Percentiles rank a stretch among this genome's conserved stretches.
These are phyloP conservation scores for Micromys minutus DNA, from an alignment of 2,113 vertebrate species.

Conservation along the genomic window DNA sequence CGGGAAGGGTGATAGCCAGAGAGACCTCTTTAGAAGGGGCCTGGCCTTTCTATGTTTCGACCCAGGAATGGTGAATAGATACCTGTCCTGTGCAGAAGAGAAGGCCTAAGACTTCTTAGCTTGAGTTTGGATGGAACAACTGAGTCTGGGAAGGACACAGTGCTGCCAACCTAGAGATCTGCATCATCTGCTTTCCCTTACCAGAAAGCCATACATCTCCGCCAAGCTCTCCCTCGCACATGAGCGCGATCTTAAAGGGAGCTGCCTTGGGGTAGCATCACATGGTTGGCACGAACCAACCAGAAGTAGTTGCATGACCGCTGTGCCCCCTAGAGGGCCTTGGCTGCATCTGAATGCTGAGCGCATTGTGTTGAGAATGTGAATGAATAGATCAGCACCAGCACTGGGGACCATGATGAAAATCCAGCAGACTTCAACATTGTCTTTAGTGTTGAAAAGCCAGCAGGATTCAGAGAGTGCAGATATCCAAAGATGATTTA, in stretches of 20 bases:
- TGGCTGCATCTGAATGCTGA: neutral
- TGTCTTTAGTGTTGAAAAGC: neutral
- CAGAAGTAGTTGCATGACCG: neutral
- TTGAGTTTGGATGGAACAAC: neutral
- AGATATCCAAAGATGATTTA: neutral
- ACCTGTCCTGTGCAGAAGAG: neutral
- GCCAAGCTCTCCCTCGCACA: neutral
- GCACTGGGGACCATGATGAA: neutral
- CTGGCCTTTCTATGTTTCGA: neutral
- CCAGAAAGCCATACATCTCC: neutral
- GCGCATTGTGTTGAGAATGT: neutral
- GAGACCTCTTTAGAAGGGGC: neutral
- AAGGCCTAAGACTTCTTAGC: neutral
- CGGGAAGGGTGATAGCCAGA: neutral
- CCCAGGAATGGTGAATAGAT: neutral
- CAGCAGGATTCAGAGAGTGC: neutral
- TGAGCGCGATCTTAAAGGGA: neutral
- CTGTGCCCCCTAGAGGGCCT: constrained; percentile 54
- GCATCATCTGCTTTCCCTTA: neutral
- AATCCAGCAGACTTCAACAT: neutral
- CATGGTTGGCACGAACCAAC: neutral
- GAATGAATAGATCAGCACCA: neutral
- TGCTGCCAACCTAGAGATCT: neutral
- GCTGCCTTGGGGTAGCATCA: neutral
- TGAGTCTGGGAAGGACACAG: neutral